Evolutionary conservation across 2,888 invertebrate genomes (phyloP).

Genomic region (Stratiomys singularior): DNA sequence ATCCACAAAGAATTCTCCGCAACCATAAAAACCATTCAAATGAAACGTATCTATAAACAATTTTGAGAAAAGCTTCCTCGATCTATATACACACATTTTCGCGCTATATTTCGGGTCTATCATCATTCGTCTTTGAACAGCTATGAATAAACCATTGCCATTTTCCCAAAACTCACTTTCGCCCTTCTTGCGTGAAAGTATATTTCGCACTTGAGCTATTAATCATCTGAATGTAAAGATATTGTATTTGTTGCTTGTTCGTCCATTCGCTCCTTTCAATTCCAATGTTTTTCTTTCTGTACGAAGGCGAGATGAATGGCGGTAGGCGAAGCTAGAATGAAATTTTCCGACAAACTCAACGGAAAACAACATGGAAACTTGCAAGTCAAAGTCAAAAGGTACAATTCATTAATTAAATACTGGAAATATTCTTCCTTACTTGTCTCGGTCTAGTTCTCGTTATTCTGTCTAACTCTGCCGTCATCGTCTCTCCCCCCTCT

Average conservation of each 20-base stretch:
- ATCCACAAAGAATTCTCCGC: not conserved
- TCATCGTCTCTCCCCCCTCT: too few species aligned
- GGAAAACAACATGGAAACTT: not conserved
- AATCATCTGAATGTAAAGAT: slow-evolving; percentile 11
- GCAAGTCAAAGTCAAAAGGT: slow-evolving; percentile 25
- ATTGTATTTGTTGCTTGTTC: not conserved
- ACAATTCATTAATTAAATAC: slow-evolving; percentile 35
- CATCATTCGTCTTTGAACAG: not conserved
- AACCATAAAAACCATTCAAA: not conserved
- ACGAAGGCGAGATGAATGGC: too few species aligned
- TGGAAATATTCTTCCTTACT: not conserved
- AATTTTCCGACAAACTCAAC: slow-evolving; percentile 19
- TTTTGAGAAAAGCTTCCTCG: not conserved
- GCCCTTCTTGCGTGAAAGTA: not conserved
- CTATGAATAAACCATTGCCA: slow-evolving; percentile 17
- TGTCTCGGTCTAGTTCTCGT: not conserved
- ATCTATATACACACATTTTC: not conserved
- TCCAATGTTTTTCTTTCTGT: not conserved
- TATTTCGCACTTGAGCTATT: slow-evolving; percentile 24
- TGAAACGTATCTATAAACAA: not conserved
- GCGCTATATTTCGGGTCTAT: slow-evolving; percentile 2
- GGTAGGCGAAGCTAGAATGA: not conserved
- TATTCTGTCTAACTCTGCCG: too few species aligned
- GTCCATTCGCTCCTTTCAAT: not conserved
- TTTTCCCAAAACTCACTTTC: not conserved